Percentiles rank a stretch among this genome's conserved stretches.
Conservation (phyloP, 2,113 vertebrate genomes). For the Archilochus colubris region DNA sequence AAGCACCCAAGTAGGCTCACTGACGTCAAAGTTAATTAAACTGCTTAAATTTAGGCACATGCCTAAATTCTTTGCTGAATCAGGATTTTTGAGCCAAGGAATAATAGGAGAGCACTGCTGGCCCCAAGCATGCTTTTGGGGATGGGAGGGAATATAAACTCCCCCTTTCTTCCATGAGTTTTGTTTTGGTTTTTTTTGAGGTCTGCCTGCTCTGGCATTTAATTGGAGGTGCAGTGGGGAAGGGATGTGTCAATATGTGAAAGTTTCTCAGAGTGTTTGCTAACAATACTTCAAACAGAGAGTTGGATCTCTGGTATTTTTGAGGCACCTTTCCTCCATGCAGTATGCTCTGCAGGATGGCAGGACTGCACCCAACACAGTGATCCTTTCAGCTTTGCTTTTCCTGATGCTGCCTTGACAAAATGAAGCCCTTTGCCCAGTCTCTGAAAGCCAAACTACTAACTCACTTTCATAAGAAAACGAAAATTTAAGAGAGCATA, state of each 20-base stretch:
- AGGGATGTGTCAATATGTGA: not conserved
- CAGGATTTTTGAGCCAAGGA: conserved; percentile 21
- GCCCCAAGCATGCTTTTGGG: not conserved
- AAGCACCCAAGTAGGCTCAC: conserved; percentile 54
- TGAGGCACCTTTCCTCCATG: not conserved
- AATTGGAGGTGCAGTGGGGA: not conserved
- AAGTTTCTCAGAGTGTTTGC: not conserved
- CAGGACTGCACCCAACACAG: not conserved
- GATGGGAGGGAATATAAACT: not conserved
- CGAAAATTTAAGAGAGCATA: not conserved
- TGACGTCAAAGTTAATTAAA: conserved; percentile 72
- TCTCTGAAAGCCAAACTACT: not conserved
- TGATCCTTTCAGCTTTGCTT: not conserved
- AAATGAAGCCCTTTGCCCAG: not conserved
- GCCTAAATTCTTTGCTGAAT: conserved; percentile 68
- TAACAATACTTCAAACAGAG: not conserved
- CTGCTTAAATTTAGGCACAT: conserved; percentile 70
- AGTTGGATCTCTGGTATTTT: not conserved
- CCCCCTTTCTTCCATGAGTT: not conserved
- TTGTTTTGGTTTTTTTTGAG: not conserved
- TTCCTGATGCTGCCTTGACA: not conserved
- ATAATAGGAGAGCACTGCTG: not conserved
- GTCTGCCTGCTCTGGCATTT: not conserved
- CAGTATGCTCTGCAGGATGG: not conserved
- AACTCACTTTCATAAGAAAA: not conserved